Conservation (phyloP, 2,888 invertebrate genomes). For the Julus scandinavius region DNA sequence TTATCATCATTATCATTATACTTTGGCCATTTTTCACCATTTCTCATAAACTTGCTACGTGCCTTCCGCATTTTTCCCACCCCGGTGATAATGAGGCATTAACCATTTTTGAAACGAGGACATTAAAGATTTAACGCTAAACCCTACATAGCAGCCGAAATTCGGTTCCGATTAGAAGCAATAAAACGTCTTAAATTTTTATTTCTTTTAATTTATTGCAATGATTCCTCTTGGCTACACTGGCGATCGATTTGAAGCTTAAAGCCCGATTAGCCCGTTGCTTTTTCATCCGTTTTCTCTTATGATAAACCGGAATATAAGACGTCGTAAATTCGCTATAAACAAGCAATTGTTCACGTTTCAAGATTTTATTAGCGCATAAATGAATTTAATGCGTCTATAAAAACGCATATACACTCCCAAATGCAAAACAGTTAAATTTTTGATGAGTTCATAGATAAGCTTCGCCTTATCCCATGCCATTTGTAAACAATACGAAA, state of each 20-base stretch:
- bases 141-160: neutral
- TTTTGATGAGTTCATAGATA: slow-evolving; percentile 29
- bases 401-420: neutral
- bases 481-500: slow-evolving; percentile 4
- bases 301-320: neutral
- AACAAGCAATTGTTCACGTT: slow-evolving; percentile 39
- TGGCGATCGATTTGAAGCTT: neutral
- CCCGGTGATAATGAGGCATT: slow-evolving; percentile 34
- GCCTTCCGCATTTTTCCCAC: neutral
- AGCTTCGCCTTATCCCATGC: neutral
- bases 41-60: neutral
- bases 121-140: neutral
- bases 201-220: neutral
- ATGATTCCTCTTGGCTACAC: neutral
- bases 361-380: slow-evolving; percentile 34
- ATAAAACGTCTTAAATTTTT: neutral
- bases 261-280: neutral
- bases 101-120: slow-evolving; percentile 6
- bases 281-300: neutral
- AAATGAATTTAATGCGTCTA: slow-evolving; percentile 34
- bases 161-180: neutral
- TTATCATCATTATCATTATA: slow-evolving; percentile 17
- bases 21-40: neutral
- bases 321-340: slow-evolving; percentile 25
- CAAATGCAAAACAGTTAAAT: slow-evolving; percentile 29